phyloP scores from a whole-genome alignment of 2,113 vertebrate species.

The Ptyas mucosa region DNA sequence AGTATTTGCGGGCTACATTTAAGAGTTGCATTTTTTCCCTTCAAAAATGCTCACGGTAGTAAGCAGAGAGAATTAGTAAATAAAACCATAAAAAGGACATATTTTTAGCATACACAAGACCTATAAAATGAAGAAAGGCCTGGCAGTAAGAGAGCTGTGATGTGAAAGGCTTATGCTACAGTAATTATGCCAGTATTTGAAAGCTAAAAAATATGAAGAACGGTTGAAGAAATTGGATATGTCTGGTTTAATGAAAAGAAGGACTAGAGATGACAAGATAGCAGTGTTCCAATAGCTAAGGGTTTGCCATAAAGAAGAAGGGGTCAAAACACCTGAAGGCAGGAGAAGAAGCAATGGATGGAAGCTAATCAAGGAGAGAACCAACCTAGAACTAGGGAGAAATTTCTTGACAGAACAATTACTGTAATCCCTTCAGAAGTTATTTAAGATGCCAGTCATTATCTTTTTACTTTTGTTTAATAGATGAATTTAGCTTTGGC shows the following conservation, averaged over 20 bases:
- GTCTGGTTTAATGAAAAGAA: not conserved
- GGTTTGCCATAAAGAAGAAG: not conserved
- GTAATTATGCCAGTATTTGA: not conserved
- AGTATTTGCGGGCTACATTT: not conserved
- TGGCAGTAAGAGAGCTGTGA: not conserved
- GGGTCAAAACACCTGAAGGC: not conserved
- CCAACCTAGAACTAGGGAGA: too few species aligned
- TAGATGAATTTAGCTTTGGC: not conserved
- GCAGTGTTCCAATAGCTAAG: not conserved
- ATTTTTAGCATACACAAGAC: not conserved
- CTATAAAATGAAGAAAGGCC: not conserved
- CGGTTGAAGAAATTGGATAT: not conserved
- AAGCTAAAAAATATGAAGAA: not conserved
- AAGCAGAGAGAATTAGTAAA: not conserved
- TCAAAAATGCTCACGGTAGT: not conserved
- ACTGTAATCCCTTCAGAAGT: too few species aligned
- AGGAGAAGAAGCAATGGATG: not conserved
- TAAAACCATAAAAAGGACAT: not conserved
- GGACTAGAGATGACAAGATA: not conserved
- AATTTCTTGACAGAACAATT: too few species aligned
- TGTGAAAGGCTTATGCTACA: not conserved
- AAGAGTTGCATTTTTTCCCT: not conserved
- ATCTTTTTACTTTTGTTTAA: not conserved
- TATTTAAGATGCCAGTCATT: not conserved
- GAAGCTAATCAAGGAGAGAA: too few species aligned